phyloP scores from a whole-genome alignment of 2,113 vertebrate genomes.

The Peucedramus taeniatus region DNA sequence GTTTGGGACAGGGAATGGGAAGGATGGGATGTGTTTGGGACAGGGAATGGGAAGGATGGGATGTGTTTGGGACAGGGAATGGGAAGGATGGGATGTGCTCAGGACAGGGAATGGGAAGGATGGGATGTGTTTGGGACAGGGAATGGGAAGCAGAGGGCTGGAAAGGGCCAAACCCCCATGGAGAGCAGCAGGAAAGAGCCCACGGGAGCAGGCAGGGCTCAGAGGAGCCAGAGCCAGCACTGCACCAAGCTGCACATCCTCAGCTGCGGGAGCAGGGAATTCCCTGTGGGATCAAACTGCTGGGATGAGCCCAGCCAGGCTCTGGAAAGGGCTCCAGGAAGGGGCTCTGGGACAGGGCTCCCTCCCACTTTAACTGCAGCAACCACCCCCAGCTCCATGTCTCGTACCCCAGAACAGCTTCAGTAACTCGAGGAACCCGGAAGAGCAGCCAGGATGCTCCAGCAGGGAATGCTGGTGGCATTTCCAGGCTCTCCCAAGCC shows the following conservation, averaged over 20 bases:
- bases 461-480: accelerated
- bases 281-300: background rate
- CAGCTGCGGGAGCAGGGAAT: background rate
- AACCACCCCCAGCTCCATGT: background rate
- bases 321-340: background rate
- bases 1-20: accelerated
- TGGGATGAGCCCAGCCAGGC: background rate
- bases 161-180: background rate
- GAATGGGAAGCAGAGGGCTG: background rate
- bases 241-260: background rate
- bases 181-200: background rate
- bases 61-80: background rate
- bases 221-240: background rate
- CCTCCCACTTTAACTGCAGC: background rate
- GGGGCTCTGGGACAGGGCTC: background rate
- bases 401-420: accelerated
- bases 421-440: background rate
- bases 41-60: background rate
- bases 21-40: no score
- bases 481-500: background rate
- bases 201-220: background rate
- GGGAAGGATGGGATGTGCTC: no score
- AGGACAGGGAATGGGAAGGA: background rate
- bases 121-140: background rate
- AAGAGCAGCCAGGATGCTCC: background rate